Evolutionary conservation across 2,888 invertebrate genomes (phyloP), one percentile per base, ranked within the genome.

Genomic region (Thyatira batis): DNA sequence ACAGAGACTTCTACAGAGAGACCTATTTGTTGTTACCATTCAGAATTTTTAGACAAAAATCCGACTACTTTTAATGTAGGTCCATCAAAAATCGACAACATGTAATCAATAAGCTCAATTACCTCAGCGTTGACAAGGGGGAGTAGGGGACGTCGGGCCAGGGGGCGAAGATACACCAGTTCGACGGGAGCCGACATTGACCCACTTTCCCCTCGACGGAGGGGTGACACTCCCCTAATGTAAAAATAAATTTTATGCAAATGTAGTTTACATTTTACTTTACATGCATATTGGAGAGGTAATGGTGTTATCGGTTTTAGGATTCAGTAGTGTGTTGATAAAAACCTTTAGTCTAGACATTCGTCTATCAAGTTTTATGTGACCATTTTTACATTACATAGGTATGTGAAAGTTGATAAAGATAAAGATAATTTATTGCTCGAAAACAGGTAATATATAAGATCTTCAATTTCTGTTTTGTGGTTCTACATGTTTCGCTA

Each of bases 171-270:
- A 39, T 50, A 56, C 69, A 80, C 75, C 79, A 80, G 86, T 89
- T 87, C 84, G 87, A 83, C 79, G 72, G 60, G 55, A 48, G 17
- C 58, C 65, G 84, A 80, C 87, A 84, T 80, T 87, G 86, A 87
- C 85, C 85, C 58, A 82, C 50, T 69, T 82, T 55, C 52, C 55
- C 61, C 57, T 57, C 49, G 54, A 49, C 55, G 63, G 58, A 57
- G 66, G 62, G 57, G 51, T 23, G 17, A 50, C 58, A 52, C 57
- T 57, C 53, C 58, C 61, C 56, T 55, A 20, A 44, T 64, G 58
- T 63, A 64, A 67, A 73, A 73, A 77, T 71, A 75, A 63, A 71
- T 69, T 65, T 62, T 60, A 73, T 73, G 73, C 63, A 74, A 76
- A 78, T 74, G 53, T 55, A 53, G 61, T 76, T 67, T 39, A 64